A percentile compares a stretch with the other conserved stretches of the same genome.
These are phyloP conservation scores for Scelioninae gen. 1 DNA, from an alignment of 2,888 invertebrate species.

Conservation along the genomic window DNA sequence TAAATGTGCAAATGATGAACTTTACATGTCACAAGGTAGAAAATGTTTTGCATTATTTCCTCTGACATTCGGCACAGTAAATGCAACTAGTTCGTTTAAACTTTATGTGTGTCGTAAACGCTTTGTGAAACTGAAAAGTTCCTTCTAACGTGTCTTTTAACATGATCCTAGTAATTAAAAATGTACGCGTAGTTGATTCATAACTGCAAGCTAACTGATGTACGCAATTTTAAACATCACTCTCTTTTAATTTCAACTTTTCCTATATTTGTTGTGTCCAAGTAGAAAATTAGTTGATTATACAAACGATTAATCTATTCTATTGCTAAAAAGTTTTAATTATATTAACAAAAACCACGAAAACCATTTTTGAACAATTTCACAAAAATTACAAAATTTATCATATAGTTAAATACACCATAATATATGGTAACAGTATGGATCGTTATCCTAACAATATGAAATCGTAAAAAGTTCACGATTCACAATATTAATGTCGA, in stretches of 20 bases:
- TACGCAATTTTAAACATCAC: conserved; percentile 20
- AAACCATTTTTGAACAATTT: too few species aligned
- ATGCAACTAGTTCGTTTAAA: conserved; percentile 43
- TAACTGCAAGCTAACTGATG: conserved; percentile 60
- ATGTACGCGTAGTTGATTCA: conserved; percentile 73
- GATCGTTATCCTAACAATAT: too few species aligned
- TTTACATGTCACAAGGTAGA: conserved; percentile 13
- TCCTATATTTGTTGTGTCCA: neutral
- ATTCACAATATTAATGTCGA: too few species aligned
- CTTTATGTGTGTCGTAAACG: conserved; percentile 21
- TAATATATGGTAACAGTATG: too few species aligned
- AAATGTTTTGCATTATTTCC: conserved; percentile 23
- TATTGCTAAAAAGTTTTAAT: neutral
- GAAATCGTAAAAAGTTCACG: too few species aligned
- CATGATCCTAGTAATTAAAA: conserved; percentile 74
- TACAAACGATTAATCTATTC: conserved; percentile 14
- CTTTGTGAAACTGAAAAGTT: conserved; percentile 40
- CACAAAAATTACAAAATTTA: too few species aligned
- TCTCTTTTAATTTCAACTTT: conserved; percentile 1
- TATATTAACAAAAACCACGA: too few species aligned
- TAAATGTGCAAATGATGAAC: conserved; percentile 4
- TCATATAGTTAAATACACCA: too few species aligned
- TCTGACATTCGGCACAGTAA: conserved; percentile 9
- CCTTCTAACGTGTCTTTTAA: conserved; percentile 36
- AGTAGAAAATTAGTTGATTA: conserved; percentile 16